Evolutionary conservation across 2,113 vertebrate species (phyloP), one percentile per base, ranked within the genome.

Genomic region (Forbesichthys papilliferus): DNA sequence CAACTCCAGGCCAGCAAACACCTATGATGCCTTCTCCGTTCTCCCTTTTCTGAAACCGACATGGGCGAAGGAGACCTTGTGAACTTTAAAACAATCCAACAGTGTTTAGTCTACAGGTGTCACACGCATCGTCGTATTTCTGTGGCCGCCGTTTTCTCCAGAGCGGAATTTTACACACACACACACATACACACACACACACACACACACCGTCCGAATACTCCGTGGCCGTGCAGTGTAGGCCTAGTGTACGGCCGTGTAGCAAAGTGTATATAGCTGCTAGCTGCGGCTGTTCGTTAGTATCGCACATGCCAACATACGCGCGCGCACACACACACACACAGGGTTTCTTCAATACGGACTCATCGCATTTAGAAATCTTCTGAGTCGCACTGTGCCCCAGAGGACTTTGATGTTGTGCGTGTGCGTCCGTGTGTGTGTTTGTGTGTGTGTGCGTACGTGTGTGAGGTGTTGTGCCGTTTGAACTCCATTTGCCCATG

Each of bases 161-260:
- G 84, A 87, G 88, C 82, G 86, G 85, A 55, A 69, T 68, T 1
- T 69, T 68, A 64, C 48, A 54, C 53, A 4, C 49, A 11, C 49
- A 10, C 49, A 52, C 49, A 54, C 53, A 4, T 9, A 11, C 49
- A 10, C 49, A 52, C 49, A 27, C 27, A 27, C 27, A 27, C 27
- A 54, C 53, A 3, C 49, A 4, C 49, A 10, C 49, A 52, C 49
- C 9, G 49, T 8, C 49, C 49, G 49, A 14, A 52, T 52, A 52
- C 3, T 2, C 11, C 11, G 13, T 4, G 5, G 49, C 49, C 49
- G 49, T 49, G 1, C 48, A 10, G 3, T 14, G 49, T 14, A 11
- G 49, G 49, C 49, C 13, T 14, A 12, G 0, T 10, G 49, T 8
- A 11, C 9, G 49, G 49, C 11, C 10, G 11, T 11, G 49, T 10